Evolutionary conservation across 2,113 vertebrate species (phyloP).

Genomic region (Myxocyprinus asiaticus): DNA sequence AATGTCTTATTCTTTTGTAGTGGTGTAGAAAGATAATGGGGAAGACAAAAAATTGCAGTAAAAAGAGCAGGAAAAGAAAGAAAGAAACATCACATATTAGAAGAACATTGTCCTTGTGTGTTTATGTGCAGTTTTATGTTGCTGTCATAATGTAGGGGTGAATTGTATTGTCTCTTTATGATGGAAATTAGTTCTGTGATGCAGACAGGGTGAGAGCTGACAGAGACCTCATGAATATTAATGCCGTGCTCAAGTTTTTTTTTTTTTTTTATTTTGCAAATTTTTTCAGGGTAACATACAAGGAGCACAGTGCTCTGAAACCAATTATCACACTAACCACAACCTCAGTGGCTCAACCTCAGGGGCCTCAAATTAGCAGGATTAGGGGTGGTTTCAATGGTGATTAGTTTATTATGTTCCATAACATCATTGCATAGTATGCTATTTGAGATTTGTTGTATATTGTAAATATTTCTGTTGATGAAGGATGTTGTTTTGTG

Average conservation of each 20-base stretch:
- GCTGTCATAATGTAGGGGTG: slow-evolving; percentile 12
- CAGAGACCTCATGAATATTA: slow-evolving; percentile 32
- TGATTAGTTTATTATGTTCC: slow-evolving; percentile 12
- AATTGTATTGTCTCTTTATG: slow-evolving; percentile 35
- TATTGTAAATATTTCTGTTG: neutral
- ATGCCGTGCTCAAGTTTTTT: slow-evolving; percentile 41
- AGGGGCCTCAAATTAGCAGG: neutral
- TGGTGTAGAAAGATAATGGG: too few species aligned
- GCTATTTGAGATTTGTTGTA: neutral
- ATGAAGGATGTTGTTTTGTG: neutral
- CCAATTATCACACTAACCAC: slow-evolving; percentile 22
- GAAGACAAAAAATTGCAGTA: neutral
- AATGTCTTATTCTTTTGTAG: too few species aligned
- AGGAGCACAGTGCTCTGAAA: slow-evolving; percentile 4
- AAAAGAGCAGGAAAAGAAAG: neutral
- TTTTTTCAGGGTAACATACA: slow-evolving; percentile 25
- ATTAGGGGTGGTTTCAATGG: neutral
- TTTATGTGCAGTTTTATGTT: neutral
- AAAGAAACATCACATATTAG: neutral
- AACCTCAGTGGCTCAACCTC: neutral
- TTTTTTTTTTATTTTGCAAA: slow-evolving; percentile 27
- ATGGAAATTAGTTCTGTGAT: slow-evolving; percentile 32
- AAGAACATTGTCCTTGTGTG: neutral
- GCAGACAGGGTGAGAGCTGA: slow-evolving; percentile 23
- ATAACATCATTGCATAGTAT: slow-evolving; percentile 5